Evolutionary conservation across 53 echinoderm and acorn worm genomes (phyloP).

Genomic region (Echinometra lucunter): DNA sequence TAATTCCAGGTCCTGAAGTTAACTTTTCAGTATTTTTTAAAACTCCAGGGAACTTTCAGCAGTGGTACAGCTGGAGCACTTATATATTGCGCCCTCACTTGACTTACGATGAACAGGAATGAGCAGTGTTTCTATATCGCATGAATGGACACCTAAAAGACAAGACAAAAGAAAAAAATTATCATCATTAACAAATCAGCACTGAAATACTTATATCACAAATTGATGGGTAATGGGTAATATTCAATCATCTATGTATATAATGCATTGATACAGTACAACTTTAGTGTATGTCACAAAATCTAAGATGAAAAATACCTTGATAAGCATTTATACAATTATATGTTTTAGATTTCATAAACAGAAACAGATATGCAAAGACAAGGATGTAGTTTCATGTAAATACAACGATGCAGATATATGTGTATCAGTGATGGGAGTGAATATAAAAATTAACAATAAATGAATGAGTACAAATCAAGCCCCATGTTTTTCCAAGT

Average conservation of each 20-base stretch:
- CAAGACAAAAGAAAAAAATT: conserved; percentile 19
- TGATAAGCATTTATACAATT: neutral
- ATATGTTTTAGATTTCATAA: neutral
- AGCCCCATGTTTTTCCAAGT: neutral
- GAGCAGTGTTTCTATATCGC: conserved; percentile 64
- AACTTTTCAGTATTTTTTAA: neutral
- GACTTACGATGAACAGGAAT: conserved; percentile 57
- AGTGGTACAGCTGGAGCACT: neutral
- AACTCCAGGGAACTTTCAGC: conserved; percentile 8
- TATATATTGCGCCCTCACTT: conserved; percentile 45
- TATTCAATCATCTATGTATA: no score
- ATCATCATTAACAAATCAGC: neutral
- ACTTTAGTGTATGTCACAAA: neutral
- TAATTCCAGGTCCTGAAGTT: neutral
- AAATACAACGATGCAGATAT: neutral
- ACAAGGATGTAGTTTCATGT: neutral
- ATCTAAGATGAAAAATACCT: neutral
- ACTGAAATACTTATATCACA: neutral
- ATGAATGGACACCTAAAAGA: conserved; percentile 60
- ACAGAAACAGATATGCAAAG: neutral
- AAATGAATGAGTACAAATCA: neutral
- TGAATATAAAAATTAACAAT: neutral
- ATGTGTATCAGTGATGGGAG: neutral
- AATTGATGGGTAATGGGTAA: neutral
- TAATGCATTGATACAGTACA: neutral